Evolutionary conservation across 2,888 invertebrate genomes (phyloP), one percentile per base, ranked within the genome.

Genomic region (Drosophila greeni): DNA sequence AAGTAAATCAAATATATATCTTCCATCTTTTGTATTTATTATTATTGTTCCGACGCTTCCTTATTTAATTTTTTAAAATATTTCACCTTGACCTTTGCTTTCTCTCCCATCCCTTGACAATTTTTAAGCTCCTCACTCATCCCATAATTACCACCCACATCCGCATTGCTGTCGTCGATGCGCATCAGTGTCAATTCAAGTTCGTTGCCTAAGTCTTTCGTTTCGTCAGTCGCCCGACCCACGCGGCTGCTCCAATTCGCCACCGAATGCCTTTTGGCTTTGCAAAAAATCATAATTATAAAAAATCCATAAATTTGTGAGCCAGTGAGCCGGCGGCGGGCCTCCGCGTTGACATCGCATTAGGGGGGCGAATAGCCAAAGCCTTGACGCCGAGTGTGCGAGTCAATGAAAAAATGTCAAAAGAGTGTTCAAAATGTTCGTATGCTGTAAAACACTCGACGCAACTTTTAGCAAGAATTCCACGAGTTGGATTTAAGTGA

Each of bases 161-260:
- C 36, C 49, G n/a, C 52, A 40, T 58, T 43, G 45, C 58, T 37
- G n/a, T 36, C 14, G 34, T 11, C 29, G 42, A 33, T 37, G 34
- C 61, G 29, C 24, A 23, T 60, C 11, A 18, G 18, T 14, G 31
- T 48, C 47, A 48, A 39, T 12, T 68, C 82, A 74, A 84, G 84
- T 80, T 80, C 80, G 84, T 67, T 76, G 73, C 68, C 66, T 73
- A 73, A 80, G 80, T 84, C 80, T 75, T 84, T 82, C 57, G 66
- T 69, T 74, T 76, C 49, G 11, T 33, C 12, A 33, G 45, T 20
- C 20, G 33, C 5, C 9, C 45, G 11, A 37, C 61, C 70, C 49
- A 70, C 67, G 53, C 70, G 6, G 39, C 12, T 60, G 70, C 49
- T 70, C 70, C 48, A 69, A 49, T 53, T 67, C 11, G 18, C 43